Conservation (phyloP, 2,113 vertebrate genomes). For the Spermophilus dauricus region DNA sequence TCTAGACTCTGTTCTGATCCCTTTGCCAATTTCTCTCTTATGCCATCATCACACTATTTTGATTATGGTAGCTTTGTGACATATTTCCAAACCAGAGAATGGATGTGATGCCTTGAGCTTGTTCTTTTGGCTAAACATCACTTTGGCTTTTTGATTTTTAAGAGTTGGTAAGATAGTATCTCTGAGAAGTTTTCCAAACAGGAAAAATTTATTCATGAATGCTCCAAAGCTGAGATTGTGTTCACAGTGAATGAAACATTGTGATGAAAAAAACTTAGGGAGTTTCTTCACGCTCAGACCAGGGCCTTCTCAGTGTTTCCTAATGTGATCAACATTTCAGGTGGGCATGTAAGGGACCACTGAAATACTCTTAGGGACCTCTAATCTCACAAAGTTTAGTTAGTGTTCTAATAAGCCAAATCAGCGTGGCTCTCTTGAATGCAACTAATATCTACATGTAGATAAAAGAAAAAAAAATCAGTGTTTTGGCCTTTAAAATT, state of each 20-base stretch:
- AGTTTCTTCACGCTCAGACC: background rate
- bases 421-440: background rate
- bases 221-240: background rate
- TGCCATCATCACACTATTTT: background rate
- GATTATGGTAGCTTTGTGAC: background rate
- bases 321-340: slow-evolving; percentile 20
- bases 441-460: background rate
- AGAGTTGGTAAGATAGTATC: background rate
- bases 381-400: background rate
- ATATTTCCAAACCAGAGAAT: background rate
- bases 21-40: background rate
- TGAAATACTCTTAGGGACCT: background rate
- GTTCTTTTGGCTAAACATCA: background rate
- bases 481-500: slow-evolving; percentile 31
- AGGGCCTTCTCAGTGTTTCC: background rate
- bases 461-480: background rate
- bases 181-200: background rate
- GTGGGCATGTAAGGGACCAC: background rate
- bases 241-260: background rate
- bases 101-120: background rate
- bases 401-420: background rate
- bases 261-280: background rate
- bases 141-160: background rate
- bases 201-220: background rate
- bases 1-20: background rate